Percentiles rank a stretch among this genome's conserved stretches.
phyloP scores from a whole-genome alignment of 2,113 vertebrate species.

The zebrafish (Danio rerio) region GRCz12tu NC_133188.1:50512501-50513000 shows the following conservation, averaged over 20 bases:
- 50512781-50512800: conserved; percentile 54
- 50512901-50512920: conserved; percentile 58
- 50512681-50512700: conserved; percentile 68
- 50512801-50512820: conserved; percentile 40
- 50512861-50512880: conserved; percentile 65
- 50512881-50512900: conserved; percentile 58
- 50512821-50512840: conserved; percentile 57
- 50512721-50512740: conserved; percentile 74
- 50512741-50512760: conserved; percentile 70
- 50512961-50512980: conserved; percentile 62
- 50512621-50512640: conserved; percentile 69
- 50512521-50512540: conserved; percentile 64
- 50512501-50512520: conserved; percentile 65
- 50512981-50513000: conserved; percentile 45
- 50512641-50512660: conserved; percentile 65
- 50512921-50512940: conserved; percentile 65
- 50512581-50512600: conserved; percentile 71
- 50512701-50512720: conserved; percentile 56
- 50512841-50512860: conserved; percentile 66
- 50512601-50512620: conserved; percentile 70
- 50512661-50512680: conserved; percentile 72
- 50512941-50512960: conserved; percentile 62
- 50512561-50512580: conserved; percentile 63
- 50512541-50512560: conserved; percentile 72
- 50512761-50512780: conserved; percentile 64